Evolutionary conservation across 2,888 invertebrate genomes (phyloP).

Genomic region (Crematogaster levior): DNA sequence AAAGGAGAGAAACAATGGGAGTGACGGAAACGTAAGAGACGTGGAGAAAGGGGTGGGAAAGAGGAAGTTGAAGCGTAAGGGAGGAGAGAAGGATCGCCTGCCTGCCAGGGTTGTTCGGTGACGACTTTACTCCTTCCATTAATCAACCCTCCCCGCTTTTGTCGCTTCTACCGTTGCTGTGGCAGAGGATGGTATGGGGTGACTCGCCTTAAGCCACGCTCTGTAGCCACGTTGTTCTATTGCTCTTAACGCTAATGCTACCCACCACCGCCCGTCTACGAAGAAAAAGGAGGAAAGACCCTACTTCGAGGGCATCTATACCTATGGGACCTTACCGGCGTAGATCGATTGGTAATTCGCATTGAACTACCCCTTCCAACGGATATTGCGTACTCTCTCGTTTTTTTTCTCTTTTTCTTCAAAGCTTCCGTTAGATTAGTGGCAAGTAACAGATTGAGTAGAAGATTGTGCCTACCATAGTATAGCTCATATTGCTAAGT

Average conservation of each 20-base stretch:
- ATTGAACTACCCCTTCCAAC: conserved; percentile 54
- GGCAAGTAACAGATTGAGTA: conserved; percentile 13
- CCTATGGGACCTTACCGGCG: conserved; percentile 63
- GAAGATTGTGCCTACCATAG: conserved; percentile 2
- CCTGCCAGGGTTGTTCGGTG: conserved; percentile 74
- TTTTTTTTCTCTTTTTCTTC: background rate
- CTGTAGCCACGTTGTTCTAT: conserved; percentile 81
- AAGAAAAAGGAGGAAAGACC: conserved; percentile 57
- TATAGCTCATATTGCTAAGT: background rate
- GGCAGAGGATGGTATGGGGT: conserved; percentile 57
- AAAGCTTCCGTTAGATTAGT: conserved; percentile 53
- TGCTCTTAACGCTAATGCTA: conserved; percentile 83
- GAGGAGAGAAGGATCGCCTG: conserved; percentile 69
- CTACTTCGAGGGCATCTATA: conserved; percentile 51
- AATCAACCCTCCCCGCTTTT: conserved; percentile 81
- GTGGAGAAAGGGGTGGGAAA: conserved; percentile 44
- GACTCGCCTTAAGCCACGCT: conserved; percentile 78
- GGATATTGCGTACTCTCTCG: conserved; percentile 57
- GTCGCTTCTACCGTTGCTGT: conserved; percentile 72
- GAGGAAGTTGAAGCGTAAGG: conserved; percentile 34
- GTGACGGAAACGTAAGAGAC: conserved; percentile 58
- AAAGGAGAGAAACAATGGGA: conserved; percentile 51
- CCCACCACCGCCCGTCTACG: conserved; percentile 69
- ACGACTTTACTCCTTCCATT: conserved; percentile 83
- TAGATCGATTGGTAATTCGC: conserved; percentile 73